These are phyloP conservation scores for Tinamus major DNA, from an alignment of 2,797 vertebrate species.

Conservation along the genomic window DNA sequence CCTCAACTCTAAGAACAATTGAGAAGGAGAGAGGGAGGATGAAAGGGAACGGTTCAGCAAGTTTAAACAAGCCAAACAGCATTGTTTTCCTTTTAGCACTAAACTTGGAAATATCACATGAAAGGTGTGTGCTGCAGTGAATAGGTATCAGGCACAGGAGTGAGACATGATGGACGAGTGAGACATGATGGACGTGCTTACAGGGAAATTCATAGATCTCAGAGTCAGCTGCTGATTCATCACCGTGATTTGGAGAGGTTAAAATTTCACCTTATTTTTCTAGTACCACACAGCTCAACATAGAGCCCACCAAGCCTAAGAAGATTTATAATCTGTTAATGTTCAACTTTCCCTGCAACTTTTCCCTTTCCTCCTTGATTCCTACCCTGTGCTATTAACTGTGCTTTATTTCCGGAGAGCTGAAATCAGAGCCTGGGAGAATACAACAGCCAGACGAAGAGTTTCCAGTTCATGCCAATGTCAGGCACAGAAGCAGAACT, in stretches of 20 bases:
- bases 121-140: not conserved
- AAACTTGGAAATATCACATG: slow-evolving; percentile 8
- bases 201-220: not conserved
- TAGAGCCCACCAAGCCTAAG: not conserved
- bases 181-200: slow-evolving; percentile 43
- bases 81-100: not conserved
- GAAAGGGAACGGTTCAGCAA: not conserved
- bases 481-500: not conserved
- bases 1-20: not conserved
- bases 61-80: not conserved
- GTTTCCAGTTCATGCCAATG: not conserved
- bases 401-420: slow-evolving; percentile 2
- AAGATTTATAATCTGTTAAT: slow-evolving; percentile 13
- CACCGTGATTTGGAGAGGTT: not conserved
- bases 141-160: not conserved
- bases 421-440: not conserved
- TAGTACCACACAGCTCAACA: not conserved
- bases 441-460: not conserved
- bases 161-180: not conserved
- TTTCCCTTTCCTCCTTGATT: not conserved
- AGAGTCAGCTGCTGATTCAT: slow-evolving; percentile 46
- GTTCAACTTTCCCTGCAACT: slow-evolving; percentile 14
- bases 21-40: not conserved
- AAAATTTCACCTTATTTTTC: slow-evolving; percentile 53
- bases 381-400: not conserved